Evolutionary conservation across 2,113 vertebrate genomes (phyloP).

Genomic region (Labeo catla): DNA sequence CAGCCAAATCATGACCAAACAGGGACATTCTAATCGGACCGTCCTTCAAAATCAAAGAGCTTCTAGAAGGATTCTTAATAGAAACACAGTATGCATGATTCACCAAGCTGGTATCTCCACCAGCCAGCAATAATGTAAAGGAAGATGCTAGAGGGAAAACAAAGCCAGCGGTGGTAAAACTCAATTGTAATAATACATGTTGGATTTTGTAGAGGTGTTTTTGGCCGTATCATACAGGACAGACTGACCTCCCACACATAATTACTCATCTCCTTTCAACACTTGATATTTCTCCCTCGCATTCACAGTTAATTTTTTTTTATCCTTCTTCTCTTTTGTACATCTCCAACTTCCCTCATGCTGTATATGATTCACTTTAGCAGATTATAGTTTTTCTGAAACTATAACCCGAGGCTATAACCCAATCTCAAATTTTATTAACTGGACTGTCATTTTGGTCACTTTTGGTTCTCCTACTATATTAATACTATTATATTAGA

Average conservation of each 20-base stretch:
- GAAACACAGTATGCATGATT: constrained; percentile 24
- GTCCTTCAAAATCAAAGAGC: background rate
- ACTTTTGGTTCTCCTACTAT: background rate
- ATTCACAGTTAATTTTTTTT: constrained; percentile 63
- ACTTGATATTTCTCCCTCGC: constrained; percentile 65
- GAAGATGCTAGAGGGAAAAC: background rate
- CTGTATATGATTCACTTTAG: constrained; percentile 15
- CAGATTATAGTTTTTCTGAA: constrained; percentile 35
- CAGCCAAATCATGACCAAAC: background rate
- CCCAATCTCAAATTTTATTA: background rate
- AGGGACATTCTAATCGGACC: background rate
- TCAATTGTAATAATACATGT: background rate
- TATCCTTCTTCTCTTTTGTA: constrained; percentile 56
- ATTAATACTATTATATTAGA: background rate
- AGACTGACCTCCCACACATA: constrained; percentile 77
- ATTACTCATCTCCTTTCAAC: constrained; percentile 77
- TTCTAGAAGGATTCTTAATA: background rate
- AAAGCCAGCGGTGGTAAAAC: background rate
- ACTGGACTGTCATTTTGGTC: background rate
- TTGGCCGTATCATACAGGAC: constrained; percentile 71
- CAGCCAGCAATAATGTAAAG: background rate
- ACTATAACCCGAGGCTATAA: constrained; percentile 14
- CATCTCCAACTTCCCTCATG: constrained; percentile 61
- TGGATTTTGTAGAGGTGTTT: constrained; percentile 62
- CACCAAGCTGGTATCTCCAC: constrained; percentile 9